Evolutionary conservation across 1,140 invertebrate genomes (phyloP), one percentile per base, ranked within the genome.

Genomic region (Drosophila rhopaloa): DNA sequence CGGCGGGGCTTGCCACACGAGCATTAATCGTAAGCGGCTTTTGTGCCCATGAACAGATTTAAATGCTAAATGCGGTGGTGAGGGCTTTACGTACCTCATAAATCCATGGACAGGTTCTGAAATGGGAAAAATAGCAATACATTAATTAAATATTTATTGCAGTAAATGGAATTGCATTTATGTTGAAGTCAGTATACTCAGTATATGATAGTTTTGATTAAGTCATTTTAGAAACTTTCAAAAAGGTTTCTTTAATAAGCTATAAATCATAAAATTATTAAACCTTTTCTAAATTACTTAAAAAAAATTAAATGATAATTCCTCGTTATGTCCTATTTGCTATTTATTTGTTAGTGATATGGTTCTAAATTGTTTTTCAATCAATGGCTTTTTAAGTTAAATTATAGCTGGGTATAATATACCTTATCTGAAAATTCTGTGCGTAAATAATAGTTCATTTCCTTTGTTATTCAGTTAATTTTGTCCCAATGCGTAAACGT

Each of bases 51-150:
- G 65, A 60, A 61, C 47, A 70, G 76, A 66, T 83, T 82, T 83
- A 53, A 79, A 82, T 74, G 48, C 61, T 60, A 56, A 62, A 38
- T 55, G 59, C 38, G 38, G 35, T 61, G 76, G 50, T 47, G 46
- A 46, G 47, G 57, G 50, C 13, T 66, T 76, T 58, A 81, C 81
- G 44, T 88, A 89, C 83, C 84, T 88, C 84, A 88, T 89, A 88
- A 83, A 71, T 79, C 68, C 83, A 86, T 83, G 67, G 70, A 68
- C 79, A 75, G 75, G 79, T 76, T 79, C 83, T 89, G 84, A 59
- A 86, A 80, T 46, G 56, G 16, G 48, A 40, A 66, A 13, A 11
- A 62, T 41, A 67, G 14, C 1, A 35, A 13, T 5, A 24, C 32
- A 44, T 55, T 27, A n/a, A 50, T 57, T 47, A 19, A 54, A 37